Evolutionary conservation across 2,797 vertebrate genomes (phyloP), one percentile per base, ranked within the genome.

Genomic region (Geotrypetes seraphini): DNA sequence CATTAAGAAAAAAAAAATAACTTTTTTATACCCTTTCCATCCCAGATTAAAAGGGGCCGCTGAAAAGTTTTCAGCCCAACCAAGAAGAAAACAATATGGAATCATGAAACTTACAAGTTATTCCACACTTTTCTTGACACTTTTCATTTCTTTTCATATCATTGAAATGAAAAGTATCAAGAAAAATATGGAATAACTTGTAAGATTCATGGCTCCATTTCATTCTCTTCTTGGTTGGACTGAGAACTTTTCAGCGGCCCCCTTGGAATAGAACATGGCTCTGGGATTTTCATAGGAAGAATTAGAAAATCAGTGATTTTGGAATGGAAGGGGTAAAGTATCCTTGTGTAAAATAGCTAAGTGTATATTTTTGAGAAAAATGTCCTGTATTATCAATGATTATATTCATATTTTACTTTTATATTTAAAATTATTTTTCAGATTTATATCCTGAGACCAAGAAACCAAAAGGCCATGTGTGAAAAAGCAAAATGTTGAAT

Each of bases 361-460:
- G 60, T 79, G 63, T 82, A 69, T 83, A 74, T 79, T 78, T 81
- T 73, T 71, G 57, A 73, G 60, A 72, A 80, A 53, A 66, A 66
- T 65, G 53, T 55, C 39, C 35, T 81, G 50, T 74, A 68, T 68
- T 74, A 47, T 71, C 46, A 41, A 36, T 69, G 39, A 66, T n/a
- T n/a, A n/a, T n/a, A n/a, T 63, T 72, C 70, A 55, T 54, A 69
- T 29, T 10, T 39, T 55, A 55, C 33, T 61, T 36, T 71, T 60
- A 70, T 58, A 59, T 68, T 67, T 53, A 38, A 24, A 36, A 67
- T 46, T 60, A 62, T 72, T 48, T 53, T 66, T 68, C 61, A 77
- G 57, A 73, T 69, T 62, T 79, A 61, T 77, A 66, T 60, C 61
- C 76, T 47, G 57, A 2, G 28, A 42, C 36, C 38, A 47, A 54